Evolutionary conservation across 1,140 invertebrate genomes (phyloP).

Genomic region (Mercenaria mercenaria): DNA sequence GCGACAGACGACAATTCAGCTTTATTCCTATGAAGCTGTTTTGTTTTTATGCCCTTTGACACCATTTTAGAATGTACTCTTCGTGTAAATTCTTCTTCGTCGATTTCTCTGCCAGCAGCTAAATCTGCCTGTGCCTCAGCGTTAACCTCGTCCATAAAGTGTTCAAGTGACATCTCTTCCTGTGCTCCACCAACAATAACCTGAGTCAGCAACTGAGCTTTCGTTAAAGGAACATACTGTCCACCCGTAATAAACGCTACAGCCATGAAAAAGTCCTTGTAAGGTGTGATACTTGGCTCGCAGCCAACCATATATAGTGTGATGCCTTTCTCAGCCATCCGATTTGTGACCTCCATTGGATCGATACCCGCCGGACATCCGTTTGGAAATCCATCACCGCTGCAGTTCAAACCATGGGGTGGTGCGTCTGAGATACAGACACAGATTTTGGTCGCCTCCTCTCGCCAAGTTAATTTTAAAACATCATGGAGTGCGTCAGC

Average conservation of each 20-base stretch:
- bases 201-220: conserved; percentile 73
- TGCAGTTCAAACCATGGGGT: conserved; percentile 77
- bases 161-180: conserved; percentile 81
- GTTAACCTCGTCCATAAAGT: conserved; percentile 79
- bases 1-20: conserved; percentile 17
- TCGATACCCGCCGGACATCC: conserved; percentile 76
- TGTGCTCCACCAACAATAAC: conserved; percentile 81
- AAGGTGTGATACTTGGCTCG: conserved; percentile 79
- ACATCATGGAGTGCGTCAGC: conserved; percentile 81
- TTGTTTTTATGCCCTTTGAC: conserved; percentile 68
- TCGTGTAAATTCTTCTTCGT: conserved; percentile 68
- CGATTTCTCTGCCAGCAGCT: conserved; percentile 51
- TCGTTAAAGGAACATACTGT: conserved; percentile 80
- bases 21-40: conserved; percentile 72
- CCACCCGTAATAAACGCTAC: conserved; percentile 82
- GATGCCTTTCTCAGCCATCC: conserved; percentile 80
- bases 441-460: conserved; percentile 80
- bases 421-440: conserved; percentile 82
- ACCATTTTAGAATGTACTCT: conserved; percentile 67
- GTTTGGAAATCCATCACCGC: conserved; percentile 72
- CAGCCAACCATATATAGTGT: conserved; percentile 81
- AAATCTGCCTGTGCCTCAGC: conserved; percentile 73
- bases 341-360: conserved; percentile 74
- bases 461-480: conserved; percentile 79
- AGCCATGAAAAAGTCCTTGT: conserved; percentile 82